phyloP scores from a whole-genome alignment of 2,888 invertebrate genomes.

The Hemicrepidius hirtus region DNA sequence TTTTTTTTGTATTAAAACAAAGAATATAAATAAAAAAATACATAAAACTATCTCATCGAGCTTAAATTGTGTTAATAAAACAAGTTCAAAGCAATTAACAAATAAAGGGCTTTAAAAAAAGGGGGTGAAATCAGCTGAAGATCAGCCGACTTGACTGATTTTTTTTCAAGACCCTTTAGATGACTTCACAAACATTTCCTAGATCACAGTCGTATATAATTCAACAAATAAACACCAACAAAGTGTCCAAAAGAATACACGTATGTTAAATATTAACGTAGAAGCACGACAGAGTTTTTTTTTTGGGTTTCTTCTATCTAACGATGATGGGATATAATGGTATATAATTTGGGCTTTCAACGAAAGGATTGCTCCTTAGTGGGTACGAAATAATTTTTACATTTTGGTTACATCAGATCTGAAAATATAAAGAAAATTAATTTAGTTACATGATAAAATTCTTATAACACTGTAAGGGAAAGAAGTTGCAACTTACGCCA shows the following conservation, averaged over 20 bases:
- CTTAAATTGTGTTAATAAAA: background rate
- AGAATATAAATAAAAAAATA: constrained; percentile 21
- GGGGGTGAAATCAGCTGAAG: no score
- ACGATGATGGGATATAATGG: constrained; percentile 14
- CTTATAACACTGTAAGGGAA: no score
- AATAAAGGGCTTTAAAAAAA: no score
- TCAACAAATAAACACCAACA: constrained; percentile 26
- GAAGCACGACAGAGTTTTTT: constrained; percentile 6
- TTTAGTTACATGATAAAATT: no score
- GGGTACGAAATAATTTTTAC: background rate
- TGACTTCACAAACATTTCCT: constrained; percentile 15
- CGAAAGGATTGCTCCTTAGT: background rate
- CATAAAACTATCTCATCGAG: background rate
- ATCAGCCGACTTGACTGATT: no score
- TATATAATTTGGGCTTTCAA: background rate
- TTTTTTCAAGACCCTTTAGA: no score
- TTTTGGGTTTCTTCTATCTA: constrained; percentile 8
- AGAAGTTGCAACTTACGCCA: constrained; percentile 67
- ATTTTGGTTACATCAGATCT: constrained; percentile 26
- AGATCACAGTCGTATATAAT: constrained; percentile 30
- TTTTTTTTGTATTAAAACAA: constrained; percentile 15
- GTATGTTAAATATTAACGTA: constrained; percentile 18
- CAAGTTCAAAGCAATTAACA: background rate
- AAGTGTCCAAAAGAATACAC: constrained; percentile 6
- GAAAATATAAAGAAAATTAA: no score